Evolutionary conservation across 1,140 invertebrate genomes (phyloP), one percentile per base, ranked within the genome.

Genomic region (Aphelinus certus): DNA sequence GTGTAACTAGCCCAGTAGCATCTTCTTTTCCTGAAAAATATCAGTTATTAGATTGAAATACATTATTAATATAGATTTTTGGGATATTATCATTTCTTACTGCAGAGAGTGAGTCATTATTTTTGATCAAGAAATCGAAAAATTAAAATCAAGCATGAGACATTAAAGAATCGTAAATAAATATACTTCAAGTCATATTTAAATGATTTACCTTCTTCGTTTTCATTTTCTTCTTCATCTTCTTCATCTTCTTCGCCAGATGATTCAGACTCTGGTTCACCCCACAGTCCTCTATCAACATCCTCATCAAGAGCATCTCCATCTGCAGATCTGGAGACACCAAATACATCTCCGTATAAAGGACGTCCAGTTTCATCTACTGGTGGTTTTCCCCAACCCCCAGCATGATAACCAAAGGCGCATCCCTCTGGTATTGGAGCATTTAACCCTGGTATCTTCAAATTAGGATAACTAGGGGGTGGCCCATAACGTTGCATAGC

Each of bases 401-500:
- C 98, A 2, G 97, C 97, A 90, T 99, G 98, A 87, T 99, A 99
- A 48, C 98, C 98, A 88, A 99, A 99, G 0, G 96, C 95, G 85
- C 98, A 99, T 5, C 95, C 94, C 79, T 99, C 96, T 1, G 97
- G 97, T 82, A 98, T 97, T 0, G 96, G 95, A 9, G 95, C 95
- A 87, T 98, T 98, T 1, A 99, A 89, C 0, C 93, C 94, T 7
- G 98, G 96, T 82, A 99, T 98, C 88, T 99, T 99, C 0, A 99
- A 88, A 89, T 98, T 99, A 2, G 98, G 98, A 89, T 99, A 99
- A 58, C 97, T 99, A 0, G 98, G 98, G 3, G 98, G 98, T 4
- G 98, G 98, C 1, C 98, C 98, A 87, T 99, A 99, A 79, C 98
- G 92, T 87, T 99, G 98, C 94, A 99, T 99, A 3, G 98, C 98